Percentiles rank a stretch among this genome's conserved stretches.
Conservation (phyloP, 2,113 vertebrate species). For the Chionomys nivalis region DNA sequence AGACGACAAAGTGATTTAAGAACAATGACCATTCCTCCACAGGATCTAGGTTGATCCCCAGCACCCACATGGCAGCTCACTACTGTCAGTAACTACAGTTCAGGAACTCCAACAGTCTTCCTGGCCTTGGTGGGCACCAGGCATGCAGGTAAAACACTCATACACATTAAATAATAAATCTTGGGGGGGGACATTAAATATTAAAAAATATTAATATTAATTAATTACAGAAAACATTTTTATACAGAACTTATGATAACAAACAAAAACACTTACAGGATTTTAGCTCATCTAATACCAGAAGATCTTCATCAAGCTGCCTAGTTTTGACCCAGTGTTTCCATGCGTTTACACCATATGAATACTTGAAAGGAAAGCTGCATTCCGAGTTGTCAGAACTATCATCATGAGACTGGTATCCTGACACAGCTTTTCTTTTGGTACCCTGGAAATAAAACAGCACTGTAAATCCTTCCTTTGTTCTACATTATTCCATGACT, state of each 20-base stretch:
- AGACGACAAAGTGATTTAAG: neutral
- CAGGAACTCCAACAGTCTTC: neutral
- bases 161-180: neutral
- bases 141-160: neutral
- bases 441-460: constrained; percentile 87
- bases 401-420: constrained; percentile 86
- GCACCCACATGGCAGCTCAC: neutral
- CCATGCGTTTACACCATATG: constrained; percentile 95
- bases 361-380: constrained; percentile 92
- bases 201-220: neutral
- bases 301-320: constrained; percentile 84
- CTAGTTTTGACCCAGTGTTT: constrained; percentile 94
- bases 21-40: neutral
- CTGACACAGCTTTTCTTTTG: constrained; percentile 92
- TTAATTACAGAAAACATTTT: constrained; percentile 24
- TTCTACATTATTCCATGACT: neutral
- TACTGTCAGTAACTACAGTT: neutral
- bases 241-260: neutral
- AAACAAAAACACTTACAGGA: constrained; percentile 85
- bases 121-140: neutral
- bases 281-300: constrained; percentile 88
- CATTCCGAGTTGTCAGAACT: constrained; percentile 87
- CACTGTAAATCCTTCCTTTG: neutral
- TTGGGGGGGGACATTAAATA: neutral
- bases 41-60: neutral